Evolutionary conservation across 1,140 invertebrate genomes (phyloP), one percentile per base, ranked within the genome.

Genomic region (Bombus turneri): DNA sequence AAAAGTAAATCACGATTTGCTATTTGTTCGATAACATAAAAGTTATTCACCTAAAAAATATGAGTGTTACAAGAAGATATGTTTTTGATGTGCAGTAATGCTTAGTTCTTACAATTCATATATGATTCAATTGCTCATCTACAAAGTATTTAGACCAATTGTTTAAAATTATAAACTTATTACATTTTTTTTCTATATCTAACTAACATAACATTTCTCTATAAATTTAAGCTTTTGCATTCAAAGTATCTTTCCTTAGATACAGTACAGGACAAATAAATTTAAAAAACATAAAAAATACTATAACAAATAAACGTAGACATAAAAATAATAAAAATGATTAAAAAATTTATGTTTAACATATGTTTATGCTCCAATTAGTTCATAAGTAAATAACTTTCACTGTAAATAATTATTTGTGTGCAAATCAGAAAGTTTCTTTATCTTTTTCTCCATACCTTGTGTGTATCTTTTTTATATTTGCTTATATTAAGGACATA

Each of bases 391-490:
- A 66, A 77, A 9, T 28, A 9, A 66, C 39, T 57, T 72, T 68
- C 6, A 53, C 22, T 37, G 6, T 34, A 73, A 81, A 43, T 47
- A 31, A 31, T 39, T 31, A 22, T 64, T 83, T 83, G 57, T 15
- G 10, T 66, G 5, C 3, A 66, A 34, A 68, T 41, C 47, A 66
- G 3, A 47, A 80, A 47, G 28, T 75, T 76, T 39, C 47, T 22
- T 53, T 2, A 68, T 66, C 39, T 75, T 68, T 91, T 92, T 93
- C 93, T 94, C 93, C 90, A 93, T 94, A 94, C 93, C 93, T 94
- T 94, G 93, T 94, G 92, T 90, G 43, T 90, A 83, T 82, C 12
- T 74, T 22, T 77, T 84, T 25, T 86, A 78, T 81, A 28, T 71
- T 53, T 82, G 31, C 77, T 78, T 66, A 3, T 53, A 76, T 37